phyloP scores from a whole-genome alignment of 1,140 invertebrate species.

The Patella vulgata region DNA sequence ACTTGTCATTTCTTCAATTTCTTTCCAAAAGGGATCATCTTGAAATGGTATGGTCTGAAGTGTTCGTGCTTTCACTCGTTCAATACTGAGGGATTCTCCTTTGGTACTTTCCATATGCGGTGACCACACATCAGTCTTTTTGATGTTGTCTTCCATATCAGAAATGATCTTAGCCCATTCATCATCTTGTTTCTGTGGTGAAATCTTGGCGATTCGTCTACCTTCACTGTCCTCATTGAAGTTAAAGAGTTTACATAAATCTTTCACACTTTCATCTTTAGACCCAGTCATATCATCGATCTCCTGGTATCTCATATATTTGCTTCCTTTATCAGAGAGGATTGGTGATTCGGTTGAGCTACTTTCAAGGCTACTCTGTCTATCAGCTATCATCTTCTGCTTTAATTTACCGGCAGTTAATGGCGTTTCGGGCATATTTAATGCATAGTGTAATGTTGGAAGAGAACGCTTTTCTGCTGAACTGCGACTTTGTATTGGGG shows the following conservation, averaged over 20 bases:
- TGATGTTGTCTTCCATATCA: slow-evolving; percentile 32
- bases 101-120: slow-evolving; percentile 56
- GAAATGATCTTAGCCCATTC: slow-evolving; percentile 34
- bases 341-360: no score
- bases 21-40: slow-evolving; percentile 60
- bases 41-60: slow-evolving; percentile 61
- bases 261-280: no score
- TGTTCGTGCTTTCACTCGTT: slow-evolving; percentile 56
- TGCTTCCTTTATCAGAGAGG: no score
- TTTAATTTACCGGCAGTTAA: no score
- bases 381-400: no score
- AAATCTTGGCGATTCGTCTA: slow-evolving; percentile 13
- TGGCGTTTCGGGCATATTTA: not conserved
- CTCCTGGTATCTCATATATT: no score
- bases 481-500: not conserved
- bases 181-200: slow-evolving; percentile 14
- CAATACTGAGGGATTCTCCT: slow-evolving; percentile 50
- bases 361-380: no score
- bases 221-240: not conserved
- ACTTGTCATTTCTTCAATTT: slow-evolving; percentile 59
- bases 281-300: no score
- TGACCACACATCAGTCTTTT: slow-evolving; percentile 55
- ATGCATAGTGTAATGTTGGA: not conserved
- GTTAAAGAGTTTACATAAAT: no score
- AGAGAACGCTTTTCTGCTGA: not conserved